These are phyloP conservation scores for Eulemur coronatus DNA, from an alignment of 2,797 vertebrate genomes.

Conservation along the genomic window DNA sequence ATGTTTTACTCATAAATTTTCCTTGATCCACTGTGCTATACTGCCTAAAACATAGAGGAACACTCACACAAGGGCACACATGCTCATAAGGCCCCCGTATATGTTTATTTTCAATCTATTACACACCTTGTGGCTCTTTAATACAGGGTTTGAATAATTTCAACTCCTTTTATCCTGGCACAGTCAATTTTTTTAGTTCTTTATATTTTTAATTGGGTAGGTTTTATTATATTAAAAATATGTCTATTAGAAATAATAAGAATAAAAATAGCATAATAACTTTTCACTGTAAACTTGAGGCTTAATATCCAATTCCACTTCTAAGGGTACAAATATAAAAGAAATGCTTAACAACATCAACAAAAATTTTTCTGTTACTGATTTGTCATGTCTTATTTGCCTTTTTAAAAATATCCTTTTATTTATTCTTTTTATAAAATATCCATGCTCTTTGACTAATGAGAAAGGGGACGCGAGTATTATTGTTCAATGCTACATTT, in stretches of 20 bases:
- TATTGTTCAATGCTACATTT: neutral
- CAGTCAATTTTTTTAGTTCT: neutral
- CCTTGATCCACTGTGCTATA: neutral
- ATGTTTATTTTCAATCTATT: neutral
- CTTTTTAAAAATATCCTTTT: constrained; percentile 74
- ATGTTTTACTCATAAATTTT: neutral
- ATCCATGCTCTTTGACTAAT: constrained; percentile 16
- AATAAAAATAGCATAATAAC: constrained; percentile 79
- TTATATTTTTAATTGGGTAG: neutral
- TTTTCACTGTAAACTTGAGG: constrained; percentile 70
- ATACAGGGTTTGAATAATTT: neutral
- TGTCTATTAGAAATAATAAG: constrained; percentile 72
- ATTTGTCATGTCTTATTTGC: constrained; percentile 74
- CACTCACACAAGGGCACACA: neutral
- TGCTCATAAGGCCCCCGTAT: neutral
- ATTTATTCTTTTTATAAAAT: constrained; percentile 78
- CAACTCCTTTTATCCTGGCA: neutral
- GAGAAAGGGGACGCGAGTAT: neutral
- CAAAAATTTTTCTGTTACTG: constrained; percentile 63
- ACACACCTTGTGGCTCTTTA: neutral
- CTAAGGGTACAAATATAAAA: constrained; percentile 14
- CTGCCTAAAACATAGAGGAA: neutral
- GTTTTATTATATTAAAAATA: constrained; percentile 73
- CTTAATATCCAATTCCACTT: constrained; percentile 38
- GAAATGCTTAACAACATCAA: constrained; percentile 67